Conservation (phyloP, 2,888 invertebrate species). For the Torymus texanus region DNA sequence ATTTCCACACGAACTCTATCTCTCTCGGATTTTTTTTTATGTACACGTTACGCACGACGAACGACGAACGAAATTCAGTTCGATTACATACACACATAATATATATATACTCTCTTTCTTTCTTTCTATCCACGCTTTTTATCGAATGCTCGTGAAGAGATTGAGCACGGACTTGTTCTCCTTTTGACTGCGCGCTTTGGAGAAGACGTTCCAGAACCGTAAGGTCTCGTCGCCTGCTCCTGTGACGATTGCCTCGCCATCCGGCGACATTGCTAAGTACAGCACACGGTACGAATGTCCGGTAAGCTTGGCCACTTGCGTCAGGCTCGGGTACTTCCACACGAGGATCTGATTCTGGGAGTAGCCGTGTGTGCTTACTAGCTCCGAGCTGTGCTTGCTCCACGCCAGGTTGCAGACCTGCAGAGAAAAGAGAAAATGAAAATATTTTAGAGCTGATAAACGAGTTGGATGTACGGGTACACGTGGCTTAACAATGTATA, state of each 20-base stretch:
- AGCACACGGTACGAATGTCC: constrained; percentile 97
- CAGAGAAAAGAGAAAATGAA: neutral
- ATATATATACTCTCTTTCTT: neutral
- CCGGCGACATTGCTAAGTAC: constrained; percentile 97
- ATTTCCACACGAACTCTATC: constrained; percentile 23
- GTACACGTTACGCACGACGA: constrained; percentile 28
- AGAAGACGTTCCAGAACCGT: constrained; percentile 99
- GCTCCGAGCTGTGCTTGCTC: constrained; percentile 98
- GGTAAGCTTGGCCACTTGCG: constrained; percentile 97
- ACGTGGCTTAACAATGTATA: too few species aligned
- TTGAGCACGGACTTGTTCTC: constrained; percentile 95
- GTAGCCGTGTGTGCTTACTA: constrained; percentile 98
- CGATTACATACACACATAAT: too few species aligned
- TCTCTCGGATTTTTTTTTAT: constrained; percentile 48
- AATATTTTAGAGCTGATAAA: too few species aligned
- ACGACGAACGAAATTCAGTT: neutral
- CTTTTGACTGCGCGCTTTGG: constrained; percentile 95
- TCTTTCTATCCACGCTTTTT: constrained; percentile 48
- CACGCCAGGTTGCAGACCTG: constrained; percentile 96
- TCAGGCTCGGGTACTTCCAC: constrained; percentile 98
- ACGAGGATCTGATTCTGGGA: constrained; percentile 99
- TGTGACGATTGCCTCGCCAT: constrained; percentile 98
- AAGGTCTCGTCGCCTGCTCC: constrained; percentile 99
- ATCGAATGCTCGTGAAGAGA: constrained; percentile 92
- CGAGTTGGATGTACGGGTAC: too few species aligned